Conservation (phyloP, 2,113 vertebrate species). For the Melanerpes aurifrons region DNA sequence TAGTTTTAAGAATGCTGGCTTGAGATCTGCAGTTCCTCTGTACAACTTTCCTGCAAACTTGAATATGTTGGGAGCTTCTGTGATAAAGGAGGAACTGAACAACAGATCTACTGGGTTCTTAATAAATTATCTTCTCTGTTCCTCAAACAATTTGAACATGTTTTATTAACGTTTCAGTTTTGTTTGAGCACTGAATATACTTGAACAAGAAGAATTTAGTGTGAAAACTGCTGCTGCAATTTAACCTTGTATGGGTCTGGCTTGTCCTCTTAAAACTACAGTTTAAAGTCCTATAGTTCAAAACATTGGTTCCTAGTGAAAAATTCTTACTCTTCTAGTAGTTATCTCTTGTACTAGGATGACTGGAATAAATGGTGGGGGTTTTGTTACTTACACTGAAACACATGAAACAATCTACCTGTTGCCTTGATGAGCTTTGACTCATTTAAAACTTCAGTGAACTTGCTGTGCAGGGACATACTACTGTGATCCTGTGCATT, state of each 20-base stretch:
- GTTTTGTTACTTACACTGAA: neutral
- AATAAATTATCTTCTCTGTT: neutral
- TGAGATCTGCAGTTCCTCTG: neutral
- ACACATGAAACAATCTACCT: neutral
- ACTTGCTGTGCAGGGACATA: neutral
- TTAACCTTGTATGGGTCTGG: neutral
- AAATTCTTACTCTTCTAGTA: neutral
- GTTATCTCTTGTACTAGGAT: neutral
- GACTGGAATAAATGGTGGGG: neutral
- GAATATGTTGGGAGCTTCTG: neutral
- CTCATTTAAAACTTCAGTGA: neutral
- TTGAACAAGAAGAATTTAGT: neutral
- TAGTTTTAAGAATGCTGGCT: neutral
- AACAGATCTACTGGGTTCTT: neutral
- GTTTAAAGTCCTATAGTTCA: neutral
- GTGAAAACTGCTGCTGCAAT: neutral
- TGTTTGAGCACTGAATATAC: neutral
- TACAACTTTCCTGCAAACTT: neutral
- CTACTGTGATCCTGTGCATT: neutral
- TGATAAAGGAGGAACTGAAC: neutral
- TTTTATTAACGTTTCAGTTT: neutral
- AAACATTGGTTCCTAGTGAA: neutral
- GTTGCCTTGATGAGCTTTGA: accelerated
- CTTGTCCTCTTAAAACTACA: neutral
- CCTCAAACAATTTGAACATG: neutral